Conservation (phyloP, 1,140 invertebrate genomes). For the Saccostrea echinata region DNA sequence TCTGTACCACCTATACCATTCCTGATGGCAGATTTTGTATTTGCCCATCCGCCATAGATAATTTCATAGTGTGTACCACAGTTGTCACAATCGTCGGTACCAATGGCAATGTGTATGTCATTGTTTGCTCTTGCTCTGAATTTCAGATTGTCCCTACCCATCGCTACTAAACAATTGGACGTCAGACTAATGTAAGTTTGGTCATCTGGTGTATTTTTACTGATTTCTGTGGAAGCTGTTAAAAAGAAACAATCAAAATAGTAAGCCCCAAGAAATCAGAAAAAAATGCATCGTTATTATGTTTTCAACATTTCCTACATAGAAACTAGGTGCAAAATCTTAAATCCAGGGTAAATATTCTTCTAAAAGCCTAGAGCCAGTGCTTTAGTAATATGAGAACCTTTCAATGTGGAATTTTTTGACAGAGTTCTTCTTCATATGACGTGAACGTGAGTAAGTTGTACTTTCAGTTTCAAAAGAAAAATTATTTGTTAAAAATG, state of each 20-base stretch:
- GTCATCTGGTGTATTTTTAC: not conserved
- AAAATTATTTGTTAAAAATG: too few species aligned
- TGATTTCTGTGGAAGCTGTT: not conserved
- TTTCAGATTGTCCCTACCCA: not conserved
- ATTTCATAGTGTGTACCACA: constrained; percentile 8
- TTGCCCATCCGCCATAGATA: not conserved
- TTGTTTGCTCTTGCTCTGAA: not conserved
- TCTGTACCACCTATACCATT: not conserved
- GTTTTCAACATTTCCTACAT: too few species aligned
- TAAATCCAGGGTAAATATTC: too few species aligned
- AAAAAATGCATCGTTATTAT: too few species aligned
- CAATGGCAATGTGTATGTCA: not conserved
- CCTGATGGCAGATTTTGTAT: not conserved
- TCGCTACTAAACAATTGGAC: not conserved
- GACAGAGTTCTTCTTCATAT: too few species aligned
- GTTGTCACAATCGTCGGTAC: not conserved
- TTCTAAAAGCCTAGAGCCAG: too few species aligned
- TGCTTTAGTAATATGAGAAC: too few species aligned
- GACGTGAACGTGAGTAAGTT: too few species aligned
- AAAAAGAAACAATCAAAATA: not conserved
- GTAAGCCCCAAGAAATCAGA: too few species aligned
- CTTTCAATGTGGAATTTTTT: too few species aligned
- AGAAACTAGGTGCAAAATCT: too few species aligned
- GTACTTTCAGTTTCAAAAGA: too few species aligned
- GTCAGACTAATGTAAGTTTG: not conserved